A percentile compares a stretch with the other conserved stretches of the same genome.
phyloP scores from a whole-genome alignment of 2,888 invertebrate genomes.

The Coelogynopora nodosa region DNA sequence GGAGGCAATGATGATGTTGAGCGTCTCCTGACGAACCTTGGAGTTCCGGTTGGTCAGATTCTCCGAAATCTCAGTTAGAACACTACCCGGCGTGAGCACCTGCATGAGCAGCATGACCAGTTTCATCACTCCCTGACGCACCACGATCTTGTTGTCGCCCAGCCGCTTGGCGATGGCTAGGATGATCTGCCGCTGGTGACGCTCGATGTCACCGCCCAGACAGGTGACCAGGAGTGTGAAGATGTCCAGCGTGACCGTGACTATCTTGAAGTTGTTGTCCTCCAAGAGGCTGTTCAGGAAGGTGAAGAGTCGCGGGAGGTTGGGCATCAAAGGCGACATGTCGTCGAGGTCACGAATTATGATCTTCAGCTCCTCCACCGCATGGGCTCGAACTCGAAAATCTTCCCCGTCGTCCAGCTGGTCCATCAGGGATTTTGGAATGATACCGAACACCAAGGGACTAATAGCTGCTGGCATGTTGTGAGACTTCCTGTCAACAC shows the following conservation, averaged over 20 bases:
- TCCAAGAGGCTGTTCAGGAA: conserved; percentile 67
- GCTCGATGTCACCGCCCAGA: conserved; percentile 59
- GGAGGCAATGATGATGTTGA: conserved; percentile 74
- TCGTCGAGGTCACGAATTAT: conserved; percentile 62
- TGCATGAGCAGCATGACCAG: conserved; percentile 65
- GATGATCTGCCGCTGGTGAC: conserved; percentile 63
- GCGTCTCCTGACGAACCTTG: conserved; percentile 71
- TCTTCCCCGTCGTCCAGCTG: conserved; percentile 65
- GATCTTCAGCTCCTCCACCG: conserved; percentile 66
- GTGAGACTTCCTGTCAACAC: neutral
- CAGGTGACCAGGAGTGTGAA: conserved; percentile 62
- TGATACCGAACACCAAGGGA: conserved; percentile 57
- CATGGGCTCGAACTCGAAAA: conserved; percentile 66
- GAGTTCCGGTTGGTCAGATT: conserved; percentile 63
- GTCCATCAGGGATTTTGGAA: conserved; percentile 61
- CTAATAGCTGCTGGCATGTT: neutral
- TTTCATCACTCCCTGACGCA: conserved; percentile 64
- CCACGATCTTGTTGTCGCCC: conserved; percentile 64
- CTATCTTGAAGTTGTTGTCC: conserved; percentile 67
- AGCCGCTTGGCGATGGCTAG: conserved; percentile 62
- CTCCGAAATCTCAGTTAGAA: conserved; percentile 65
- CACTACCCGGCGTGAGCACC: conserved; percentile 64
- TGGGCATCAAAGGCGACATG: conserved; percentile 67
- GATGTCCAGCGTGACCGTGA: conserved; percentile 63
- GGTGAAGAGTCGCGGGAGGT: conserved; percentile 65